Evolutionary conservation across 2,797 vertebrate species (phyloP).

Genomic region (Octomys mimax): DNA sequence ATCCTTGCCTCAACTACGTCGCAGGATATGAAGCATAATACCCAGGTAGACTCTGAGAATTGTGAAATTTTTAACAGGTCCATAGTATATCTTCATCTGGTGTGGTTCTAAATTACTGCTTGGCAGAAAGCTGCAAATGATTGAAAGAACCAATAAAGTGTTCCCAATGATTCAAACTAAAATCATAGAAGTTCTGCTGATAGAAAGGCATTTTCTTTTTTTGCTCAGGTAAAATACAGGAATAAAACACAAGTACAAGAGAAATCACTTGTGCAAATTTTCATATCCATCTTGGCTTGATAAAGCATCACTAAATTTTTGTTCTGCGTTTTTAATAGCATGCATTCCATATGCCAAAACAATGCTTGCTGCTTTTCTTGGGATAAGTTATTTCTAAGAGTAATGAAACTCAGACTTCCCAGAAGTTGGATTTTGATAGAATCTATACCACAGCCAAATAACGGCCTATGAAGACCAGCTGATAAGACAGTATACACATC

Average conservation of each 20-base stretch:
- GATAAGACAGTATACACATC: background rate
- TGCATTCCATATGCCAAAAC: background rate
- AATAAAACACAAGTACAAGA: constrained; percentile 27
- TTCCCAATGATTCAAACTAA: background rate
- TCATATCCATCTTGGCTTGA: background rate
- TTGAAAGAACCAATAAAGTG: background rate
- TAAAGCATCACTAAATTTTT: background rate
- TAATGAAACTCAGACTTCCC: background rate
- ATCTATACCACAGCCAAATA: background rate
- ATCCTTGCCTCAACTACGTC: background rate
- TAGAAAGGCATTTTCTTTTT: background rate
- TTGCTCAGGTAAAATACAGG: constrained; percentile 6
- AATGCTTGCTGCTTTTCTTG: background rate
- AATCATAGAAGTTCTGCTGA: background rate
- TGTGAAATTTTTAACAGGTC: constrained; percentile 2
- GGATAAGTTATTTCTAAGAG: background rate
- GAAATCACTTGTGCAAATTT: background rate
- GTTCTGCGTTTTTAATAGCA: background rate
- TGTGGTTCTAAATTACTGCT: constrained; percentile 9
- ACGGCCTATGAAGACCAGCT: background rate
- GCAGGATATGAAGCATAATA: background rate
- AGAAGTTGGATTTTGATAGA: background rate
- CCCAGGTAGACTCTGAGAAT: background rate
- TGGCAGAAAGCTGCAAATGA: constrained; percentile 15
- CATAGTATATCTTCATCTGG: background rate